Evolutionary conservation across 2,797 vertebrate species (phyloP).

Genomic region (Rhinogobio ventralis): DNA sequence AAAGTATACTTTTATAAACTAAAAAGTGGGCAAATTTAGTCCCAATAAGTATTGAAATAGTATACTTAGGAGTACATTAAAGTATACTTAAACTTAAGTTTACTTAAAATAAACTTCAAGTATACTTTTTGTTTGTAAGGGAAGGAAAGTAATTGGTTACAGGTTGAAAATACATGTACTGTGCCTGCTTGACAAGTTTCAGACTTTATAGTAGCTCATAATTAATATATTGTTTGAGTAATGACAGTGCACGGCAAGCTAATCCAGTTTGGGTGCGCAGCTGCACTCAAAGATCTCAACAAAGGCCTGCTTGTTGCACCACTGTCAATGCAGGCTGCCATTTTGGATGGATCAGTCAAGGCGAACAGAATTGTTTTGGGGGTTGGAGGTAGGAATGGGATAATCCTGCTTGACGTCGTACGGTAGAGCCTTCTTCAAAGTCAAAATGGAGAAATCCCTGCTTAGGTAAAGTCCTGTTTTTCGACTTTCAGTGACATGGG

Average conservation of each 20-base stretch:
- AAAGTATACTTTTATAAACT: too few species aligned
- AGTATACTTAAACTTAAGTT: not conserved
- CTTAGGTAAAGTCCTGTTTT: not conserved
- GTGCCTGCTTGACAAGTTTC: constrained; percentile 16
- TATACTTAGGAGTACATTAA: too few species aligned
- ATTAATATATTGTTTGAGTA: constrained; percentile 68
- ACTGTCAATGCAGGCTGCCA: constrained; percentile 38
- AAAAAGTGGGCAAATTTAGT: too few species aligned
- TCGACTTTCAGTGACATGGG: not conserved
- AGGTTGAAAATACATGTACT: not conserved
- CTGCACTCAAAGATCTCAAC: constrained; percentile 76
- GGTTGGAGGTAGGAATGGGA: constrained; percentile 60
- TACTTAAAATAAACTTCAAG: not conserved
- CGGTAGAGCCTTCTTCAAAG: constrained; percentile 2
- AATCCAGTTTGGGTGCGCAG: constrained; percentile 72
- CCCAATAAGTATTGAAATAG: too few species aligned
- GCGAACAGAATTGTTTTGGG: constrained; percentile 46
- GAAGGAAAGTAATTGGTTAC: not conserved
- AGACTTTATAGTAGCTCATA: constrained; percentile 46
- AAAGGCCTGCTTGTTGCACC: constrained; percentile 77
- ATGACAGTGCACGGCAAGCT: constrained; percentile 54
- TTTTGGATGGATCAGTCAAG: constrained; percentile 56
- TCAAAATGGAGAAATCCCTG: constrained; percentile 12
- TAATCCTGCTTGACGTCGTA: constrained; percentile 67
- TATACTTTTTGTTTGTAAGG: not conserved